These are phyloP conservation scores for Synanthedon tipuliformis DNA, from an alignment of 2,888 invertebrate genomes.

Conservation along the genomic window DNA sequence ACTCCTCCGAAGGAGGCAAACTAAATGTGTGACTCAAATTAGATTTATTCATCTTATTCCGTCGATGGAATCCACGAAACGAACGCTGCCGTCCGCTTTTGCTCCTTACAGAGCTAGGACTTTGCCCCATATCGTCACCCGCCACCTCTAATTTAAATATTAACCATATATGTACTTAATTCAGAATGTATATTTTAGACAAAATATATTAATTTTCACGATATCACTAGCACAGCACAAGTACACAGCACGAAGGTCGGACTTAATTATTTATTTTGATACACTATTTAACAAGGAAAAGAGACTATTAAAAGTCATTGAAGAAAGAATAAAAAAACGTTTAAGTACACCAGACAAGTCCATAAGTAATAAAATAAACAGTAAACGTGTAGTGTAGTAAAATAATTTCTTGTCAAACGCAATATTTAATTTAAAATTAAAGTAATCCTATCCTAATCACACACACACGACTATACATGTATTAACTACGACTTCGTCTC, in stretches of 20 bases:
- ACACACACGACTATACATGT: too few species aligned
- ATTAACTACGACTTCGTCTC: too few species aligned
- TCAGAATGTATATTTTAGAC: slow-evolving; percentile 21
- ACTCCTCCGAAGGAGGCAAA: slow-evolving; percentile 59
- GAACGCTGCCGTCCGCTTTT: slow-evolving; percentile 48
- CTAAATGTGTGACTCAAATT: slow-evolving; percentile 63
- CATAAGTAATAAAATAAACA: too few species aligned
- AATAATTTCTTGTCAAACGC: too few species aligned
- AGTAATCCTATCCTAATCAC: too few species aligned
- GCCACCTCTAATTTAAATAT: slow-evolving; percentile 37
- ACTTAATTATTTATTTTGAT: slow-evolving; percentile 3
- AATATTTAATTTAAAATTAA: too few species aligned
- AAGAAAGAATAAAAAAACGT: too few species aligned
- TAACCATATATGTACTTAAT: slow-evolving; percentile 36
- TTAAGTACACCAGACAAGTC: too few species aligned
- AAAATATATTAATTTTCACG: slow-evolving; percentile 41
- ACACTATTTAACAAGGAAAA: too few species aligned
- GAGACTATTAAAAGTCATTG: too few species aligned
- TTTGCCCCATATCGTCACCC: slow-evolving; percentile 55
- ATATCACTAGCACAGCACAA: slow-evolving; percentile 18
- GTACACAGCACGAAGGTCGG: slow-evolving; percentile 8
- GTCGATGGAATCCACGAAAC: slow-evolving; percentile 50
- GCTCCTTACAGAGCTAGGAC: slow-evolving; percentile 57
- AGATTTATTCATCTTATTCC: slow-evolving; percentile 56
- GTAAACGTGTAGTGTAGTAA: too few species aligned